Evolutionary conservation across 2,888 invertebrate genomes (phyloP), one percentile per base, ranked within the genome.

Genomic region (Masnerella sp.): DNA sequence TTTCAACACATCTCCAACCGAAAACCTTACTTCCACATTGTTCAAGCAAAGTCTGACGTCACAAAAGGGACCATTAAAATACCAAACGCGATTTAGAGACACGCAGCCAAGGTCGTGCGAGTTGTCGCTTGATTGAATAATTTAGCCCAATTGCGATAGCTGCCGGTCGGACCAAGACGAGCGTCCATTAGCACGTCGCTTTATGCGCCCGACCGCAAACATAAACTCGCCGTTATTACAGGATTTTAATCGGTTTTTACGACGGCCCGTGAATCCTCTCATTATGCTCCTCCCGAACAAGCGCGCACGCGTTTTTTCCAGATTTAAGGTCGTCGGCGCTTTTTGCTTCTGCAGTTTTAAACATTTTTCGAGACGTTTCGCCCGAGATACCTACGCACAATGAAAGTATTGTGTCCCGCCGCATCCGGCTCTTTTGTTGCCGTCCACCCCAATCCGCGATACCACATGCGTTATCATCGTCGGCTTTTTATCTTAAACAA

Each of bases 101-200:
- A n/a, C n/a, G n/a, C n/a, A n/a, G n/a, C n/a, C n/a, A n/a, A n/a
- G n/a, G n/a, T n/a, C 28, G 28, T 5, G n/a, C 8, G 40, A 49
- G 15, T 62, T 34, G 49, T 25, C 47, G 11, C 65, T 65, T 72
- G 62, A 75, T 75, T 75, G 72, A 75, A 75, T 72, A 75, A 75
- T 72, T 72, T 34, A 69, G 61, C 47, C 56, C 72, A 54, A 64
- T 76, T 64, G 59, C 42, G 47, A 49, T 62, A 45, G 52, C 61
- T 43, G 65, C 12, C n/a, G 47, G 61, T 22, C 30, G 11, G 40
- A 62, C 51, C 68, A 77, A 77, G 77, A 77, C 77, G 80, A 80
- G 76, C 62, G 30, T 61, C 74, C 59, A 67, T 70, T 74, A 61
- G 65, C 70, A 38, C 65, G 38, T 36, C 36, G 38, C 45, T 32